Base-by-base conservation (phyloP, 1,140 invertebrate species). In the Littorina saxatilis region DNA sequence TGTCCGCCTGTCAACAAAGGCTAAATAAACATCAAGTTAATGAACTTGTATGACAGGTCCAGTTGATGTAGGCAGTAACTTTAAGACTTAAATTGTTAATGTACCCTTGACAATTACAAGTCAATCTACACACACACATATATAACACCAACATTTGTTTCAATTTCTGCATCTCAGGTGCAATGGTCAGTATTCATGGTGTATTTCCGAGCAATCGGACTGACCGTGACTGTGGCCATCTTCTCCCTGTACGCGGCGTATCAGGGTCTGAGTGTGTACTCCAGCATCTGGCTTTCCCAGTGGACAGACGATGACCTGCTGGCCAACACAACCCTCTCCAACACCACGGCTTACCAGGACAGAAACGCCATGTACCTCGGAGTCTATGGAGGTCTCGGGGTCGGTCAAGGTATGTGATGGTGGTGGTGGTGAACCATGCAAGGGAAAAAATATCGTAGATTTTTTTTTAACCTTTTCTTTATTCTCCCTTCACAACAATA, bases 351-450 rank as follows among this genome's bases (percentile, higher is more conserved):
- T 15, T 91, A 91, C 81, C 79, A 83, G 43, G 79, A 87, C 63
- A 86, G 77, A 20, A 91, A 90, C 63, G 84, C 87, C 74, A 86
- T 87, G 81, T 91, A 88, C 47, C 86, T 91, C 29, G 89, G 89
- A 1, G 87, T 88, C 15, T 91, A 91, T 83, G 90, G 86, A 47
- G 90, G 66, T 7, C 79, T 91, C 39, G 91, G 91, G 23, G 74
- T 87, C 15, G 84, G 78, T n/a, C 90, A 91, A 84, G 90, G 91
- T 91, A 66, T 63, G 82, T 77, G 32, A 15, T 23, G n/a, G 9
- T 9, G 9, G 20, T 50, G 47, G 20, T 5, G 4, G 27, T 32
- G 61, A n/a, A n/a, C n/a, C n/a, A n/a, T n/a, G n/a, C n/a, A n/a
- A n/a, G n/a, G n/a, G n/a, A n/a, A n/a, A n/a, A n/a, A n/a, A n/a